Evolutionary conservation across 2,888 invertebrate species (phyloP), one percentile per base, ranked within the genome.

Genomic region (Ommatoiulus sabulosus): DNA sequence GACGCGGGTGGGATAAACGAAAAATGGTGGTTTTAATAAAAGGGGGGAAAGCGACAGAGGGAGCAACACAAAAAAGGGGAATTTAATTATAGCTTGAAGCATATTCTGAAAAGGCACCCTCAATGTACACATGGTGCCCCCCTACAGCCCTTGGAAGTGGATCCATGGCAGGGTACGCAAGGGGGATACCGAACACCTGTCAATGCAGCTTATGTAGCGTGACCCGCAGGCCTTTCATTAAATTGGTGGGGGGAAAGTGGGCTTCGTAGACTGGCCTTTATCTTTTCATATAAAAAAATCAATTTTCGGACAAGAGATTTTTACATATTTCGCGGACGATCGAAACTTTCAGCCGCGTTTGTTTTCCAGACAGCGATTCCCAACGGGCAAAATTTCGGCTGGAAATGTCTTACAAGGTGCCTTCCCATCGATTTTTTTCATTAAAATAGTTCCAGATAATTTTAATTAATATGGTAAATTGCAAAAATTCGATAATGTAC

Each of bases 281-380:
- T 80, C 80, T 24, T 80, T 80, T 80, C 80, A 80, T 80, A 80
- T 35, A 80, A 80, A 80, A 72, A 80, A 80, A 80, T 80, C 80
- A 80, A 80, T 80, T 80, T 80, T 80, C 24, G 80, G 80, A 80
- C 80, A 80, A 80, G 80, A 80, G 80, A 80, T 80, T 80, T 80
- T 80, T 80, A 35, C 80, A 80, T 80, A 80, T 80, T 80, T 80
- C 12, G 15, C 35, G 35, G 35, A 43, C 35, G 80, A 80, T 80
- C 80, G 80, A 80, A 80, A 80, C 35, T 80, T 80, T 35, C 80
- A 35, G 35, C 35, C 35, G 12, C 35, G 0, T 15, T 80, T 15
- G 35, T 80, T 35, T 35, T 15, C 72, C 72, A 6, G 72, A 24
- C 10, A 24, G n/a, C n/a, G 24, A 72, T 24, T 80, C 3, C 72